Percentiles rank a stretch among this genome's conserved stretches.
These are phyloP conservation scores for Mungos mungo DNA, from an alignment of 2,113 vertebrate species.

Conservation along the genomic window DNA sequence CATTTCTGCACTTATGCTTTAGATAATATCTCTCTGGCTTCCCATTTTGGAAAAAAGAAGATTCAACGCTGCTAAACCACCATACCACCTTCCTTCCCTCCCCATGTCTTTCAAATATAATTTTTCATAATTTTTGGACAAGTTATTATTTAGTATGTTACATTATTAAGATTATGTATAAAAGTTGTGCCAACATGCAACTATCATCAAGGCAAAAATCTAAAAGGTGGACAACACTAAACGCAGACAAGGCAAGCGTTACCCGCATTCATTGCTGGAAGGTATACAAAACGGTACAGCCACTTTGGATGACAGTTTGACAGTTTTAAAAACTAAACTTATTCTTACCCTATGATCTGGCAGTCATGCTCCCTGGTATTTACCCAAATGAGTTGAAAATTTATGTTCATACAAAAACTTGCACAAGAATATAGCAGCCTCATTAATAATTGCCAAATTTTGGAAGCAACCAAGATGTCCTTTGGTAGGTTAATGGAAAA, in stretches of 20 bases:
- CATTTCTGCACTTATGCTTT: neutral
- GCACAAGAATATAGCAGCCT: too few species aligned
- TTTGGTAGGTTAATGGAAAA: neutral
- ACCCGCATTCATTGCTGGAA: neutral
- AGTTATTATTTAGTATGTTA: neutral
- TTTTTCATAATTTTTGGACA: conserved; percentile 2
- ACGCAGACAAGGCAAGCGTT: neutral
- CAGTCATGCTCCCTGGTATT: too few species aligned
- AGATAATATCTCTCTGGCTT: neutral
- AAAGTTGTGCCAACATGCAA: neutral
- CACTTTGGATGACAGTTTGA: too few species aligned
- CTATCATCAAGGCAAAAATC: neutral
- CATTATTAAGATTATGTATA: neutral
- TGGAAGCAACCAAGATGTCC: neutral
- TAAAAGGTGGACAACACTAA: neutral
- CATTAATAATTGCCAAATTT: too few species aligned
- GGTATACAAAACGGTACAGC: neutral
- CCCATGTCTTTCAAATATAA: neutral
- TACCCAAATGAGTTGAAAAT: too few species aligned
- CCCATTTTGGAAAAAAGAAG: neutral
- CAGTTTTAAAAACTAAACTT: too few species aligned
- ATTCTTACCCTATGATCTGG: too few species aligned
- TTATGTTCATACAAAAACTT: too few species aligned
- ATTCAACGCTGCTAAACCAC: neutral
- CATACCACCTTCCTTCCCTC: neutral